A percentile compares a stretch with the other conserved stretches of the same genome.
Conservation (phyloP, 1,140 invertebrate genomes). For the Neuroterus valhalla region DNA sequence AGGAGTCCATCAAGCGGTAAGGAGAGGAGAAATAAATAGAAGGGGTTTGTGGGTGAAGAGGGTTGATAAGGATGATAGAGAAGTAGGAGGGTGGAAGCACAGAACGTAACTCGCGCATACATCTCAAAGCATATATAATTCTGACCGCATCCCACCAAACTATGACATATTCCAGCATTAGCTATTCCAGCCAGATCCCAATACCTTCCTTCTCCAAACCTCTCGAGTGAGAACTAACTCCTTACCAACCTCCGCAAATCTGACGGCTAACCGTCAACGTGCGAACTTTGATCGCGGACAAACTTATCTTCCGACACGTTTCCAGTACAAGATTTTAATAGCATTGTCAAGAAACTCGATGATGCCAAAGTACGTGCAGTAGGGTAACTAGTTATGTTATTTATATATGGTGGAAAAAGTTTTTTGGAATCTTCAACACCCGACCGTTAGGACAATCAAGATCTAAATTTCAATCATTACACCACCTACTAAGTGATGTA, state of each 20-base stretch:
- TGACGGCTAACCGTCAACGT: constrained; percentile 56
- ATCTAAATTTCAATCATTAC: too few species aligned
- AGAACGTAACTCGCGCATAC: constrained; percentile 55
- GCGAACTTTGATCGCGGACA: constrained; percentile 55
- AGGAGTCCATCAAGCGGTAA: constrained; percentile 41
- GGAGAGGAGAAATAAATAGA: constrained; percentile 43
- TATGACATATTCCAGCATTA: constrained; percentile 66
- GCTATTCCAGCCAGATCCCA: constrained; percentile 59
- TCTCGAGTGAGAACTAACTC: constrained; percentile 43
- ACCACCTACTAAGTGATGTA: too few species aligned
- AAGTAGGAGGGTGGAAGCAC: constrained; percentile 23
- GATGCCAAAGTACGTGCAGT: neutral
- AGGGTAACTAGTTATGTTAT: neutral
- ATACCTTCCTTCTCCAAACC: constrained; percentile 51
- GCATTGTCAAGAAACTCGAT: constrained; percentile 46
- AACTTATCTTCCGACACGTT: constrained; percentile 42
- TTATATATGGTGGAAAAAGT: neutral
- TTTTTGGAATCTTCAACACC: too few species aligned
- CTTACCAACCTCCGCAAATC: constrained; percentile 37
- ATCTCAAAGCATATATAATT: constrained; percentile 64
- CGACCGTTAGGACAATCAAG: too few species aligned
- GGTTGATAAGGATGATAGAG: constrained; percentile 45
- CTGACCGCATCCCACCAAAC: constrained; percentile 65
- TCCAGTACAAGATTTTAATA: constrained; percentile 44
- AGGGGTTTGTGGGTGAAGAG: constrained; percentile 42